Percentiles rank a stretch among this genome's conserved stretches.
These are phyloP conservation scores for Agrochola lota DNA, from an alignment of 2,888 invertebrate genomes.

Conservation along the genomic window DNA sequence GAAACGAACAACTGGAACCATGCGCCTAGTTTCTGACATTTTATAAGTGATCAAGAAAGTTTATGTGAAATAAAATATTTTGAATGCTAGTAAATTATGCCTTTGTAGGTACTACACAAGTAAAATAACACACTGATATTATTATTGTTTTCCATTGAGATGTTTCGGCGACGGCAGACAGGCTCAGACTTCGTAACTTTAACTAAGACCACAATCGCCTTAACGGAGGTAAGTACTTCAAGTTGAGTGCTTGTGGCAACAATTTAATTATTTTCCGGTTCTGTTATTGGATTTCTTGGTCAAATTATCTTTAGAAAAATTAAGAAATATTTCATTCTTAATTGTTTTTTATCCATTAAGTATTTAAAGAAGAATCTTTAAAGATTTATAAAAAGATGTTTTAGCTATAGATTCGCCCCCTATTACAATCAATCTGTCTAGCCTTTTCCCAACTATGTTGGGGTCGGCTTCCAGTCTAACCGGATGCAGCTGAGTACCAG, in stretches of 20 bases:
- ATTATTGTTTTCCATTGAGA: background rate
- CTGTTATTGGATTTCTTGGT: background rate
- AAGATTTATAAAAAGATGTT: background rate
- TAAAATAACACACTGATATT: background rate
- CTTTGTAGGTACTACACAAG: background rate
- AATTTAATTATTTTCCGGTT: conserved; percentile 31
- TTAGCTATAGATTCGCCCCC: background rate
- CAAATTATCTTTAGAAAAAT: background rate
- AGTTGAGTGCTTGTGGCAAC: conserved; percentile 13
- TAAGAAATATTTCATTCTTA: background rate
- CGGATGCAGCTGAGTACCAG: too few species aligned
- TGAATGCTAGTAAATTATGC: background rate
- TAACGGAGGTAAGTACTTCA: background rate
- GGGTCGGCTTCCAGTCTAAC: too few species aligned
- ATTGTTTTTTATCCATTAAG: background rate
- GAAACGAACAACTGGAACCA: too few species aligned
- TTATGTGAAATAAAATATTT: background rate
- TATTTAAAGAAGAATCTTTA: background rate
- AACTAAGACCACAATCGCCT: conserved; percentile 35
- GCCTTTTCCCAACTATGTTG: too few species aligned
- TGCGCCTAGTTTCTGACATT: too few species aligned
- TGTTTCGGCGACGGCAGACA: background rate
- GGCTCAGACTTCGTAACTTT: conserved; percentile 14
- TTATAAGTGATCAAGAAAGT: background rate
- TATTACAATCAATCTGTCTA: too few species aligned